Evolutionary conservation across 2,888 invertebrate species (phyloP).

Genomic region (Plemyria rubiginata): DNA sequence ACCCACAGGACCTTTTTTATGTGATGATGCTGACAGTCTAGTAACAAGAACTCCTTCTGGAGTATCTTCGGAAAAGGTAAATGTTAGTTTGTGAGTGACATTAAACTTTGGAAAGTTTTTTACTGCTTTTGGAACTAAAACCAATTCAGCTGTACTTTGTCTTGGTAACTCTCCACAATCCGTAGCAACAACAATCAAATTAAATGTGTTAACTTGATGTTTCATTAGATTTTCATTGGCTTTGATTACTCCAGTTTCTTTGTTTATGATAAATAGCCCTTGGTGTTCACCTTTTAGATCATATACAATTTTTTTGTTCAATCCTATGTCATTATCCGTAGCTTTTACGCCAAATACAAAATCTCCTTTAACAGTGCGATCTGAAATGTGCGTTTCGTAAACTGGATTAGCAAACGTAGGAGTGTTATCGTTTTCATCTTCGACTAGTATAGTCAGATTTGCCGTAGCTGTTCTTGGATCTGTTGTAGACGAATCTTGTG

Average conservation of each 20-base stretch:
- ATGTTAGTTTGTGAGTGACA: slow-evolving; percentile 88
- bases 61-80: slow-evolving; percentile 92
- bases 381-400: slow-evolving; percentile 93
- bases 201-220: slow-evolving; percentile 85
- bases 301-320: slow-evolving; percentile 93
- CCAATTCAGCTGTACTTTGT: slow-evolving; percentile 90
- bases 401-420: slow-evolving; percentile 90
- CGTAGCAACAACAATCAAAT: slow-evolving; percentile 90
- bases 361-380: slow-evolving; percentile 90
- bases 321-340: slow-evolving; percentile 91
- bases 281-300: slow-evolving; percentile 91
- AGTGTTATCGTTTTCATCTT: slow-evolving; percentile 94
- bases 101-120: slow-evolving; percentile 92
- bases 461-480: slow-evolving; percentile 93
- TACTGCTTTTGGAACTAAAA: slow-evolving; percentile 90
- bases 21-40: slow-evolving; percentile 90
- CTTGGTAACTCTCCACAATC: slow-evolving; percentile 90
- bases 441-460: slow-evolving; percentile 91
- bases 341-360: slow-evolving; percentile 97
- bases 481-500: slow-evolving; percentile 94
- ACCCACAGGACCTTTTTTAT: slow-evolving; percentile 89
- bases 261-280: slow-evolving; percentile 91
- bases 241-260: slow-evolving; percentile 94
- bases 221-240: slow-evolving; percentile 88
- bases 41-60: slow-evolving; percentile 91